phyloP scores from a whole-genome alignment of 2,888 invertebrate species.

The Ochropacha duplaris region DNA sequence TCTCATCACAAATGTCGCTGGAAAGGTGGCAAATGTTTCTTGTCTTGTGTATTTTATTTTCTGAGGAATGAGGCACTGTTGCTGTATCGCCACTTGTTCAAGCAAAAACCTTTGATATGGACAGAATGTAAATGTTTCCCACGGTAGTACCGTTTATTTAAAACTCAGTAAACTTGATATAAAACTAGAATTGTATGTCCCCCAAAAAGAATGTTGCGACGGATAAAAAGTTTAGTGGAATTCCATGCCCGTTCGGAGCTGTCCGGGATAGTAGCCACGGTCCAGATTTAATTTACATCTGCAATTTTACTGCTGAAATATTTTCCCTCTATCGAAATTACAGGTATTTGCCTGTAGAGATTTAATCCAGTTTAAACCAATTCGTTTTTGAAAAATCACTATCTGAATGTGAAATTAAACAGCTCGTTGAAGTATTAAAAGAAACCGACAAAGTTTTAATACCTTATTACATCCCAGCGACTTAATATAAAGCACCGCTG shows the following conservation, averaged over 20 bases:
- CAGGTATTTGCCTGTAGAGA: constrained; percentile 21
- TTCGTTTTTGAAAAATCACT: constrained; percentile 11
- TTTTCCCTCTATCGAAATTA: constrained; percentile 25
- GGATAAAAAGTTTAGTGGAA: constrained; percentile 25
- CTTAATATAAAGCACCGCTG: constrained; percentile 38
- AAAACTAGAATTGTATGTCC: background rate
- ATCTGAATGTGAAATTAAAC: constrained; percentile 26
- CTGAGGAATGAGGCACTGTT: constrained; percentile 33
- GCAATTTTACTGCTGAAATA: constrained; percentile 18
- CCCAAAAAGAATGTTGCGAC: background rate
- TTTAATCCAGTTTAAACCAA: constrained; percentile 4
- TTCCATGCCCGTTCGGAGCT: constrained; percentile 23
- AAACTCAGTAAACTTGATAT: background rate
- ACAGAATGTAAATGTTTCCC: background rate
- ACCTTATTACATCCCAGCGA: constrained; percentile 31
- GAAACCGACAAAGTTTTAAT: constrained; percentile 45
- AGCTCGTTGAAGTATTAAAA: constrained; percentile 46
- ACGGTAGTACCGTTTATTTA: background rate
- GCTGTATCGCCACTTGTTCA: constrained; percentile 2
- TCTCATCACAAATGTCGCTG: constrained; percentile 28
- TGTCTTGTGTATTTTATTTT: constrained; percentile 9
- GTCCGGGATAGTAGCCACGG: constrained; percentile 41
- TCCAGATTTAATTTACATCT: constrained; percentile 50
- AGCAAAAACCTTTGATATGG: too few relatives aligned
- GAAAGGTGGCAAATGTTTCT: constrained; percentile 27